Percentiles rank a stretch among this genome's conserved stretches.
Evolutionary conservation across 2,888 invertebrate genomes (phyloP).

Genomic region (Drepanosiphum platanoidis): DNA sequence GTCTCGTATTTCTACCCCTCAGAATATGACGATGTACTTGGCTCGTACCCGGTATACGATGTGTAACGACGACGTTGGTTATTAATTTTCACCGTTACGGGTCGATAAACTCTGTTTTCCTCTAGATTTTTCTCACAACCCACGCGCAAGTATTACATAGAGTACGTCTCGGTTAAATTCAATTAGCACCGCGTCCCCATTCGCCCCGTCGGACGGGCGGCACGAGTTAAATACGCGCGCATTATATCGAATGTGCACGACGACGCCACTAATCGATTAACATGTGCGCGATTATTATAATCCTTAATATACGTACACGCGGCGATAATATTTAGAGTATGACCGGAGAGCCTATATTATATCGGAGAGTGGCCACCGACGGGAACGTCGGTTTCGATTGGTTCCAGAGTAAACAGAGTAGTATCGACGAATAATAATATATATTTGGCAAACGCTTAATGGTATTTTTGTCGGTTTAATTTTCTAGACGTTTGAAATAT

Average conservation of each 20-base stretch:
- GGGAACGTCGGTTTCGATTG: too few relatives aligned
- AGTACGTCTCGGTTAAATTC: background rate
- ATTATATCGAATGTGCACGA: background rate
- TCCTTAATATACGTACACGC: background rate
- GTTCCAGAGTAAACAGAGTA: too few relatives aligned
- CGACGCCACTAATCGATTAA: background rate
- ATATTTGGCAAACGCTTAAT: too few relatives aligned
- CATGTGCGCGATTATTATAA: background rate
- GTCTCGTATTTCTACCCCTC: background rate
- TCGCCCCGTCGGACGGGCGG: background rate
- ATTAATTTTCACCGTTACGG: conserved; percentile 27
- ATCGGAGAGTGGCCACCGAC: too few relatives aligned
- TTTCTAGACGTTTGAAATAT: too few relatives aligned
- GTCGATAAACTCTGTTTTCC: background rate
- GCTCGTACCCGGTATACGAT: background rate
- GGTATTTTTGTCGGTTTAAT: too few relatives aligned
- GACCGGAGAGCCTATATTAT: too few relatives aligned
- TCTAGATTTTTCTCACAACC: too few relatives aligned
- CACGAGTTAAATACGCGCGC: background rate
- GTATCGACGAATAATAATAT: too few relatives aligned
- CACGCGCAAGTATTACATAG: background rate
- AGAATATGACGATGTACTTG: background rate
- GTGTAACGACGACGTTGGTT: background rate
- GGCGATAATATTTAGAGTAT: background rate
- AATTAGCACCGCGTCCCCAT: background rate